Evolutionary conservation across 2,888 invertebrate species (phyloP), one percentile per base, ranked within the genome.

Genomic region (Rhogogaster chlorosoma): DNA sequence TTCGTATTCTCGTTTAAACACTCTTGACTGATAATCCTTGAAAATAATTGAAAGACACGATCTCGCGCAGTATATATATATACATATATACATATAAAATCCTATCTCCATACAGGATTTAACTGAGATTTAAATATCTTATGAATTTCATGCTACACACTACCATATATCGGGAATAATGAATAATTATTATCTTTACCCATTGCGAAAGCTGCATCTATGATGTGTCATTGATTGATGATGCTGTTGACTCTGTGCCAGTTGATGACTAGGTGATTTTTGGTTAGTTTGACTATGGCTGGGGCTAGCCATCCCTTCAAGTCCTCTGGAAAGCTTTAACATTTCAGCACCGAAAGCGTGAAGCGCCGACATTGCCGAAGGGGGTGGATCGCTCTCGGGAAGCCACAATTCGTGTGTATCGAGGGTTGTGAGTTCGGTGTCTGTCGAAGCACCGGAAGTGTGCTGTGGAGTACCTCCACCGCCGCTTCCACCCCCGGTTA

Each of bases 261-360:
- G 70, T 12, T 84, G 87, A 73, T 88, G 87, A 10, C 83, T 86
- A 22, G 88, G 87, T 61, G 89, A 45, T 86, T 71, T 89, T 70
- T 90, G 87, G 10, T 88, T 87, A 10, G 85, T 84, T 57, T 86
- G 86, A 15, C 85, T 88, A n/a, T 87, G 89, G 84, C 80, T 86
- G 1, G 93, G 93, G 9, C 92, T 91, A 29, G 94, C 94, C 86
- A 96, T 96, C 87, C 96, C 96, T 94, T 97, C 97, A 89, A 97
- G 94, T 87, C 97, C 97, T 87, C 97, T 95, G 38, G 97, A 97
- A 45, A 98, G 95, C 91, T 97, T 97, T 90, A 98, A 95, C 97
- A 97, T 97, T 95, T 97, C 97, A 57, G 97, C 97, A 84, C 97
- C 97, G 93, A 97, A 97, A 92, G 97, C 97, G 93, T 97, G 97